phyloP scores from a whole-genome alignment of 2,113 vertebrate species.

The Tyrannus savana region DNA sequence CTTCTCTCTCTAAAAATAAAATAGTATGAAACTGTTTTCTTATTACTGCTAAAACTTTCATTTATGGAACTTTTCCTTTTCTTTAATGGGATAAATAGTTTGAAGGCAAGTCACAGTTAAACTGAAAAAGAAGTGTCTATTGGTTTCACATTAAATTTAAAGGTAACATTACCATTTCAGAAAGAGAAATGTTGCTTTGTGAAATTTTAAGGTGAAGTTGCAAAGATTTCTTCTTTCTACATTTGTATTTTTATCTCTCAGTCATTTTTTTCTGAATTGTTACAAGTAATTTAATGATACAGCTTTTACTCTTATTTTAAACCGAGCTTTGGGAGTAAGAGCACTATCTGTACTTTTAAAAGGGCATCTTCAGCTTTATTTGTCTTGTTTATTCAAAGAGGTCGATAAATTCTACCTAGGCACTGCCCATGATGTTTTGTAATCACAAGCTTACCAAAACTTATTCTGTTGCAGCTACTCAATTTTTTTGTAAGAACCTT shows the following conservation, averaged over 20 bases:
- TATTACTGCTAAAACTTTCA: not conserved
- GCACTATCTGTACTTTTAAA: not conserved
- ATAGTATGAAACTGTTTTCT: not conserved
- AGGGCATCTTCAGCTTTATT: not conserved
- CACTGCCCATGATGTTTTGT: not conserved
- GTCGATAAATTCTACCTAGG: not conserved
- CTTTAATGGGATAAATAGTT: not conserved
- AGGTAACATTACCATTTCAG: not conserved
- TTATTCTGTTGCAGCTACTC: not conserved
- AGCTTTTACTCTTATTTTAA: not conserved
- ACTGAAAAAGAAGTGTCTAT: not conserved
- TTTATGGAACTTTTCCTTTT: not conserved
- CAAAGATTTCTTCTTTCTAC: not conserved
- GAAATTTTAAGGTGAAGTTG: not conserved
- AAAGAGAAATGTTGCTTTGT: not conserved
- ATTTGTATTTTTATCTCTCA: not conserved
- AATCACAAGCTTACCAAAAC: not conserved
- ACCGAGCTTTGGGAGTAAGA: not conserved
- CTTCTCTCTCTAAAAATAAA: not conserved
- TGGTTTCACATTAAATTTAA: not conserved
- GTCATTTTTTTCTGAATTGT: not conserved
- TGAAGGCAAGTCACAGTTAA: not conserved
- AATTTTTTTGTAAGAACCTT: not conserved
- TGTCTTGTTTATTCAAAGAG: not conserved
- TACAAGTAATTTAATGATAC: not conserved